Percentiles rank a stretch among this genome's conserved stretches.
These are phyloP conservation scores for Pogonocichla stellata DNA, from an alignment of 2,113 vertebrate species.

Conservation along the genomic window DNA sequence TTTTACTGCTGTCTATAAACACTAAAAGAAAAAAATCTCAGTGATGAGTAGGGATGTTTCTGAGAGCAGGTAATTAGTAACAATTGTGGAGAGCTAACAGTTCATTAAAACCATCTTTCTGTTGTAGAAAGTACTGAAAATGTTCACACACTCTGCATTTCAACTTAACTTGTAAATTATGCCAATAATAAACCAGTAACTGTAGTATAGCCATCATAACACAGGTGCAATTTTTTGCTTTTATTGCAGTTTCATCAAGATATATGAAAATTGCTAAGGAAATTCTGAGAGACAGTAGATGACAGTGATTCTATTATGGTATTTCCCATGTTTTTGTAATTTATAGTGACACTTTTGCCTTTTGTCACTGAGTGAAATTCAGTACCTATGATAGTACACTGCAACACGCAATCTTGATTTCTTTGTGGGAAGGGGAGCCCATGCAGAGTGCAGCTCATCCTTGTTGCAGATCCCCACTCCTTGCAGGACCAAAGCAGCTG, in stretches of 20 bases:
- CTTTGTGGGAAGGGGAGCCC: not conserved
- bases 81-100: not conserved
- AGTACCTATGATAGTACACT: not conserved
- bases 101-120: constrained; percentile 1
- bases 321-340: not conserved
- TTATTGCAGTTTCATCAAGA: not conserved
- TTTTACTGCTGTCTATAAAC: not conserved
- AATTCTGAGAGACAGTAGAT: not conserved
- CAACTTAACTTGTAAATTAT: constrained; percentile 19
- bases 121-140: constrained; percentile 28
- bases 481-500: not conserved
- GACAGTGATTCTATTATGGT: not conserved
- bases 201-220: not conserved
- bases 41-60: not conserved
- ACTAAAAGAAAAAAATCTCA: not conserved
- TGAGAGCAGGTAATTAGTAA: not conserved
- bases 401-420: not conserved
- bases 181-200: not conserved
- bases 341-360: not conserved
- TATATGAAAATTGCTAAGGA: not conserved
- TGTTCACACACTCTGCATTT: not conserved
- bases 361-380: not conserved
- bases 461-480: not conserved
- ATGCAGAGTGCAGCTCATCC: not conserved
- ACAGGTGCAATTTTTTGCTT: not conserved